phyloP scores from a whole-genome alignment of 2,888 invertebrate genomes.

The Nomada goodeniana region DNA sequence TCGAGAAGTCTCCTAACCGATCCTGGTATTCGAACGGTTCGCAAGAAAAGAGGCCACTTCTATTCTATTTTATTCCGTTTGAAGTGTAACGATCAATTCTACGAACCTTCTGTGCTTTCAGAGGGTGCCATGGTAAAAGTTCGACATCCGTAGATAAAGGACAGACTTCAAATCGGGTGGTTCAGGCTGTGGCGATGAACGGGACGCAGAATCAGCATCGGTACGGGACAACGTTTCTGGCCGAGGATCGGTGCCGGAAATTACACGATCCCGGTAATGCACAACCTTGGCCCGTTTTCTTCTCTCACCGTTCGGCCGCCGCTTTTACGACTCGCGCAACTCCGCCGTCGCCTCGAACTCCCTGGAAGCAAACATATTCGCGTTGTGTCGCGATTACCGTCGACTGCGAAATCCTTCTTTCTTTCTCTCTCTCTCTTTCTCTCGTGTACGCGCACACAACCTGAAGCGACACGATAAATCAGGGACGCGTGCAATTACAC shows the following conservation, averaged over 20 bases:
- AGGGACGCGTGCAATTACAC: slow-evolving; percentile 4
- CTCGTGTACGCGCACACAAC: too few species aligned
- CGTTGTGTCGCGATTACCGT: slow-evolving; percentile 10
- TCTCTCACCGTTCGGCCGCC: neutral
- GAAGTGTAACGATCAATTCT: slow-evolving; percentile 16
- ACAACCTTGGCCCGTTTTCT: slow-evolving; percentile 42
- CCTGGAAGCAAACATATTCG: slow-evolving; percentile 52
- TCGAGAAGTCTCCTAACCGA: too few species aligned
- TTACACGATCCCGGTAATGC: slow-evolving; percentile 22
- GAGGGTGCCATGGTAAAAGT: slow-evolving; percentile 34
- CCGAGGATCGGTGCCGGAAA: slow-evolving; percentile 42
- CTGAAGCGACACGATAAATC: slow-evolving; percentile 9
- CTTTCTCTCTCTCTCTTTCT: neutral
- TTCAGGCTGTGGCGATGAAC: slow-evolving; percentile 21
- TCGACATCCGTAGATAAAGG: neutral
- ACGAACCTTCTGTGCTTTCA: slow-evolving; percentile 35
- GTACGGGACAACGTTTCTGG: neutral
- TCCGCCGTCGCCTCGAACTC: slow-evolving; percentile 30
- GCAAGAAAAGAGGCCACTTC: too few species aligned
- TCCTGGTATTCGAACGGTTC: too few species aligned
- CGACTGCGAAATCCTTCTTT: neutral
- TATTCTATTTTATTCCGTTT: too few species aligned
- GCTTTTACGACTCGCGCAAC: slow-evolving; percentile 18
- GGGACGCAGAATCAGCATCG: slow-evolving; percentile 30
- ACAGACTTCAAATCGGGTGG: slow-evolving; percentile 1